These are phyloP conservation scores for Zhengitettix transpicula DNA, from an alignment of 2,888 invertebrate genomes.

Conservation along the genomic window DNA sequence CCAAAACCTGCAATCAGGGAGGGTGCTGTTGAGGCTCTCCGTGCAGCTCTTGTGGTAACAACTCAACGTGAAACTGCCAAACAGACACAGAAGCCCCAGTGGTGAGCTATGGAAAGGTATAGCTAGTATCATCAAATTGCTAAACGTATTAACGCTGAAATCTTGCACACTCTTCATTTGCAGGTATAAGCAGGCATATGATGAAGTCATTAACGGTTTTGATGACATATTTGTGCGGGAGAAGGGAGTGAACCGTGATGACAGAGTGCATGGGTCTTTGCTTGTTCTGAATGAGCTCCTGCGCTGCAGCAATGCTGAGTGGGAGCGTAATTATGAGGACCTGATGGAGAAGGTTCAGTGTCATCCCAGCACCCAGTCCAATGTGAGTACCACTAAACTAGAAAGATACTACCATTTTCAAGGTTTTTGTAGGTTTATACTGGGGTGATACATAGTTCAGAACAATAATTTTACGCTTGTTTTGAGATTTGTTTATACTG, in stretches of 20 bases:
- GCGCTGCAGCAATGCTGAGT: conserved; percentile 72
- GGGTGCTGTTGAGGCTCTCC: conserved; percentile 83
- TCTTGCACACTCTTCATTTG: background rate
- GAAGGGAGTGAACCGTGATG: conserved; percentile 69
- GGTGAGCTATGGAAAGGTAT: conserved; percentile 33
- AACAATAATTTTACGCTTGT: too few relatives aligned
- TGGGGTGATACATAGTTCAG: too few relatives aligned
- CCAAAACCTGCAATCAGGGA: conserved; percentile 81
- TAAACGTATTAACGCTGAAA: background rate
- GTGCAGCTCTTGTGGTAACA: conserved; percentile 86
- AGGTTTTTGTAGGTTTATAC: too few relatives aligned
- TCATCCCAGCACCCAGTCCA: conserved; percentile 9
- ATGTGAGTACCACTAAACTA: conserved; percentile 1
- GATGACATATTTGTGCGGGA: conserved; percentile 49
- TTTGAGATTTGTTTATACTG: too few relatives aligned
- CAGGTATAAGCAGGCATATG: conserved; percentile 76
- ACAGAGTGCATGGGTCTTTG: conserved; percentile 81
- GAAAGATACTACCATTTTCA: too few relatives aligned
- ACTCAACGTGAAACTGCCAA: conserved; percentile 92
- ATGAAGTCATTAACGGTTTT: conserved; percentile 69
- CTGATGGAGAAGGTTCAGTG: conserved; percentile 42
- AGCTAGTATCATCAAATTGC: background rate
- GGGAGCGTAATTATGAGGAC: conserved; percentile 66
- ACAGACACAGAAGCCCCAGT: conserved; percentile 73
- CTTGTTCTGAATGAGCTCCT: conserved; percentile 87